These are phyloP conservation scores for Pseudomyrmex cubaensis DNA, from an alignment of 1,140 invertebrate genomes.

Conservation along the genomic window DNA sequence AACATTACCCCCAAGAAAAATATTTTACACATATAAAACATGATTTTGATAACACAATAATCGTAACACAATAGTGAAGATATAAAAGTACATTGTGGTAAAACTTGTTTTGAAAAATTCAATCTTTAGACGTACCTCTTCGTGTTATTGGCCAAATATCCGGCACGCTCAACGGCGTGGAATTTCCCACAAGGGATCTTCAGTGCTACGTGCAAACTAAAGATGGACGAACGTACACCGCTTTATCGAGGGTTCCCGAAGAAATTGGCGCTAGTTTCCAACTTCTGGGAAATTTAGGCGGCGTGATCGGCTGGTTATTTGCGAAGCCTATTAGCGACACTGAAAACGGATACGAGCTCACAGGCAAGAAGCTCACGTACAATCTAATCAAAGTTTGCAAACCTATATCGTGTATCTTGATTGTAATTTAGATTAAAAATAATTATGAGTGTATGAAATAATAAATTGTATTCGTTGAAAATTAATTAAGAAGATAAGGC, in stretches of 20 bases:
- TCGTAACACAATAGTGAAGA: not conserved
- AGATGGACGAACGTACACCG: constrained; percentile 96
- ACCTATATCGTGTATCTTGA: not conserved
- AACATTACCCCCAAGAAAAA: not conserved
- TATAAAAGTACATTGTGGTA: not conserved
- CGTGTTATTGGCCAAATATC: constrained; percentile 94
- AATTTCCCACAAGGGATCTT: constrained; percentile 91
- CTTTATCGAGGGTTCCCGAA: constrained; percentile 91
- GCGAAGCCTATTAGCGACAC: constrained; percentile 91
- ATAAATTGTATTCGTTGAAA: too few relatives aligned
- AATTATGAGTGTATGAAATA: not conserved
- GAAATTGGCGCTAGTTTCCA: constrained; percentile 92
- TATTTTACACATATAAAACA: not conserved
- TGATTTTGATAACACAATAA: not conserved
- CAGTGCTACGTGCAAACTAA: constrained; percentile 96
- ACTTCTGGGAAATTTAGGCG: constrained; percentile 91
- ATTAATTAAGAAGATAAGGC: too few relatives aligned
- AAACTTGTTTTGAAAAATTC: constrained; percentile 9
- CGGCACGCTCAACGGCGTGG: constrained; percentile 91
- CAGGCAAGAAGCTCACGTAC: constrained; percentile 85
- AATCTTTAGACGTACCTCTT: constrained; percentile 89
- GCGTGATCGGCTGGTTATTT: constrained; percentile 96
- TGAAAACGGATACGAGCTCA: constrained; percentile 94
- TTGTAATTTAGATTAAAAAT: not conserved
- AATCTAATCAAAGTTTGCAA: not conserved